Base-by-base conservation (phyloP, 2,888 invertebrate genomes). In the Atherix ibis region DNA sequence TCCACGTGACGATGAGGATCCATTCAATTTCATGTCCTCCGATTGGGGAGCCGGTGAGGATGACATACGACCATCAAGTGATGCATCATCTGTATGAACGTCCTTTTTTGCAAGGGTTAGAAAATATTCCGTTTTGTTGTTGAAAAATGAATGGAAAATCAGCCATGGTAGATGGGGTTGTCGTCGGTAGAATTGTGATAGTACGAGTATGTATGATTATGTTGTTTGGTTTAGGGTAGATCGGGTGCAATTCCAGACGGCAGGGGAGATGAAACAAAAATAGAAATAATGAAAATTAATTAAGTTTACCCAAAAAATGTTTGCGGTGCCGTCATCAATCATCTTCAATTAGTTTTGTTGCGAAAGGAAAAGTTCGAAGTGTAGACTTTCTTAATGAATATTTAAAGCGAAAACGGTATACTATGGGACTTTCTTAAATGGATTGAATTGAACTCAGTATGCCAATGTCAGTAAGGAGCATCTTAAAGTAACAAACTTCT, bases 1-100 rank as follows among this genome's bases (percentile, higher is more conserved):
- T 45, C 51, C 59, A 33, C 60, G 52, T 38, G 60, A 58, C 42
- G 58, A 59, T 12, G 53, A 40, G 16, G 58, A 56, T 35, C 45
- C 45, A 38, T 54, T 58, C 34, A 51, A 45, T 47, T 60, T 57
- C 41, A 54, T 47, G 34, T 56, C 55, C 28, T 38, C 38, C 32
- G 51, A 50, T 18, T 53, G 50, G 43, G 51, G 52, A 14, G 46
- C 42, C 37, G 51, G 52, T 25, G 55, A 51, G 35, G 47, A 52
- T 25, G 57, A 57, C 43, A 53, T 47, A 17, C 50, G 51, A 26
- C 49, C 56, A 31, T 59, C 58, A 40, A 55, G 41, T 14, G 58
- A 57, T 36, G 46, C 43, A 43, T 58, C 56, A 38, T 56, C 56
- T 12, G 50, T 49, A 31, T 54, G 54, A 28, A 46, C 48, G 41